Evolutionary conservation across 2,797 vertebrate genomes (phyloP).

Genomic region (Synaphobranchus kaupii): DNA sequence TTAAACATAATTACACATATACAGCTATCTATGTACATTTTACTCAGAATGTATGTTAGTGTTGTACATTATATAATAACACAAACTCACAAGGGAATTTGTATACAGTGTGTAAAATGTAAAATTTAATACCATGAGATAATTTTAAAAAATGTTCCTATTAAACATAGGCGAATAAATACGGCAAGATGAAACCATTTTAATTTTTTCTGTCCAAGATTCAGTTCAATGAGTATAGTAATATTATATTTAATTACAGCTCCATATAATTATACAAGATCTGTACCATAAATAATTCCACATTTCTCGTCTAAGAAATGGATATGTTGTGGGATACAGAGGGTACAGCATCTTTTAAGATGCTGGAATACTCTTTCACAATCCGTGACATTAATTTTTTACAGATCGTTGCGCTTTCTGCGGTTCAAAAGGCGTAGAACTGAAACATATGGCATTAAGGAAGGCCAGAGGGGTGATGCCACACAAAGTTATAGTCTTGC

Average conservation of each 20-base stretch:
- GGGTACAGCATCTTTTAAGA: conserved; percentile 46
- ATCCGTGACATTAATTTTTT: conserved; percentile 61
- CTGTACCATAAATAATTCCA: neutral
- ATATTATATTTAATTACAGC: neutral
- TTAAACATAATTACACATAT: neutral
- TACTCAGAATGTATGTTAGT: neutral
- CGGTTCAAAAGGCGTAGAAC: conserved; percentile 56
- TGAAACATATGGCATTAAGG: conserved; percentile 67
- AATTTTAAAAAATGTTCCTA: no score
- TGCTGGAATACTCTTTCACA: conserved; percentile 54
- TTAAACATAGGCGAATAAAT: neutral
- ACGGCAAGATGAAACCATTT: neutral
- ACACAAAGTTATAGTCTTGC: conserved; percentile 50
- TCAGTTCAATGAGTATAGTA: neutral
- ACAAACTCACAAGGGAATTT: neutral
- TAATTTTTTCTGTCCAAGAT: neutral
- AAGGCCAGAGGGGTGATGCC: conserved; percentile 54
- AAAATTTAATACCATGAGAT: neutral
- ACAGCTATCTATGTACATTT: neutral
- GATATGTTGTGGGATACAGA: conserved; percentile 17
- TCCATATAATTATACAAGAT: neutral
- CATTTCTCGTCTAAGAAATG: conserved; percentile 10
- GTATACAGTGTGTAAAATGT: no score
- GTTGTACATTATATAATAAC: neutral
- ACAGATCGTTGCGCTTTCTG: conserved; percentile 58